These are phyloP conservation scores for Archocentrus centrarchus DNA, from an alignment of 2,113 vertebrate genomes.

Conservation along the genomic window DNA sequence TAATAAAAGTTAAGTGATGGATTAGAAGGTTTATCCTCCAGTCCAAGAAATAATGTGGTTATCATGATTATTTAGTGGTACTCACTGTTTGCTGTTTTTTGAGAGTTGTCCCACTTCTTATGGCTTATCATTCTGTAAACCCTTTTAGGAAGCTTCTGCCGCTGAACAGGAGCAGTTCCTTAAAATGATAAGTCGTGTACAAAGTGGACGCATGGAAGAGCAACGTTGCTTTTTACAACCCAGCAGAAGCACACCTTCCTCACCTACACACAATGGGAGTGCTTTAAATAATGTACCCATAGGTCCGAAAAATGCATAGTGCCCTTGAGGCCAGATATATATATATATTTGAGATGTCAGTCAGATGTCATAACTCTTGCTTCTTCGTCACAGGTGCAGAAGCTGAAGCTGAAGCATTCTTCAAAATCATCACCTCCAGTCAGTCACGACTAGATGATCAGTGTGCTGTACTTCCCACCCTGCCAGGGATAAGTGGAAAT, in stretches of 20 bases:
- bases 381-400: slow-evolving; percentile 69
- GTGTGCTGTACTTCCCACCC: slow-evolving; percentile 38
- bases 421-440: slow-evolving; percentile 62
- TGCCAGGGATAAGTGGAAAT: slow-evolving; percentile 51
- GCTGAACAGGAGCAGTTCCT: slow-evolving; percentile 84
- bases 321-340: background rate
- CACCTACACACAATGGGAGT: slow-evolving; percentile 56
- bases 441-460: slow-evolving; percentile 60
- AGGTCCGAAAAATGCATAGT: slow-evolving; percentile 54
- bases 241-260: slow-evolving; percentile 53
- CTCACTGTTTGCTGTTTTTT: background rate
- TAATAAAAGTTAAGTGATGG: background rate
- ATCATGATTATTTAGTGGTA: background rate
- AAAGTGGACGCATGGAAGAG: slow-evolving; percentile 85
- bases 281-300: slow-evolving; percentile 35
- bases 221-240: slow-evolving; percentile 83
- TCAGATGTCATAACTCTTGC: slow-evolving; percentile 5
- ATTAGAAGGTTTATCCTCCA: background rate
- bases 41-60: background rate
- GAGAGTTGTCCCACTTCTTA: background rate
- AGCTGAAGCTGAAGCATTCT: slow-evolving; percentile 82
- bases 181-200: slow-evolving; percentile 83
- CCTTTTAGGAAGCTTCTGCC: slow-evolving; percentile 31
- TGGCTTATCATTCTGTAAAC: background rate
- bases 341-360: background rate